A percentile compares a stretch with the other conserved stretches of the same genome.
Conservation (phyloP, 2,113 vertebrate species). For the Platanista minor region DNA sequence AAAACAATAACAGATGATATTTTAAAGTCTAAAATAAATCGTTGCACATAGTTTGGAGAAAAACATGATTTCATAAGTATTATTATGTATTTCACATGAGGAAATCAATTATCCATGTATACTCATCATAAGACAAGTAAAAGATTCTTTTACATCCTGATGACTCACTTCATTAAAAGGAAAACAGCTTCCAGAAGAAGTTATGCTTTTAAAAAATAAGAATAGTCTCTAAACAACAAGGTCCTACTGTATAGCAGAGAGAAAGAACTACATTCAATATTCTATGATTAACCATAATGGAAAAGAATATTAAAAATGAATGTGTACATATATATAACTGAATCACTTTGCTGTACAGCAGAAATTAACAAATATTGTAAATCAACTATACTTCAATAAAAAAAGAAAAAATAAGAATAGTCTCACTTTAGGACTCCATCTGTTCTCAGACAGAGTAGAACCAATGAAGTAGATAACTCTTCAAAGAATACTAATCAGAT, state of each 20-base stretch:
- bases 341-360: neutral
- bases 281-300: neutral
- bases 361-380: neutral
- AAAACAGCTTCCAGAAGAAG: constrained; percentile 45
- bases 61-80: constrained; percentile 27
- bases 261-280: neutral
- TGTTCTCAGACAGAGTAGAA: constrained; percentile 53
- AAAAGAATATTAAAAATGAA: neutral
- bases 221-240: neutral
- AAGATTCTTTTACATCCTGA: constrained; percentile 12
- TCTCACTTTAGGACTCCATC: neutral
- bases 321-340: neutral
- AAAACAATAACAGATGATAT: neutral
- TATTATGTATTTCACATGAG: constrained; percentile 37
- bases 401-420: neutral
- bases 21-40: constrained; percentile 47
- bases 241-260: neutral
- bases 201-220: constrained; percentile 47
- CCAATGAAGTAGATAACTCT: constrained; percentile 20
- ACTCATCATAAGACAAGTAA: constrained; percentile 41
- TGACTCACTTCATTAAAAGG: constrained; percentile 42
- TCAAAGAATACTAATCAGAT: constrained; percentile 72
- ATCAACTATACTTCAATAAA: neutral
- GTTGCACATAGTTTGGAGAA: neutral
- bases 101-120: constrained; percentile 40